phyloP scores from a whole-genome alignment of 2,113 vertebrate genomes.

The Pseudolaguvia tuberculata region DNA sequence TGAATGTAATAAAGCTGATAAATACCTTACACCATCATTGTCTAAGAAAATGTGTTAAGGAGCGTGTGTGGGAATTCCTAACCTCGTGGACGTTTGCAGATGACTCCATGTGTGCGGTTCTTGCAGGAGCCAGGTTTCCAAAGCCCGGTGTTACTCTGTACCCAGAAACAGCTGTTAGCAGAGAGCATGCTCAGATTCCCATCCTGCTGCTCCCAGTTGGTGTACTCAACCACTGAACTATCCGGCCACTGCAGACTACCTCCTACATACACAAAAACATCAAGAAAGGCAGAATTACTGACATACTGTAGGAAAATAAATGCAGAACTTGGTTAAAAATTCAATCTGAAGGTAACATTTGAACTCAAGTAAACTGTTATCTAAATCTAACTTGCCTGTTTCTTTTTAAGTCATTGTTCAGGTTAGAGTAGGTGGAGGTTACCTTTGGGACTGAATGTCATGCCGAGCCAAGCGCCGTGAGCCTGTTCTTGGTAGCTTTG shows the following conservation, averaged over 20 bases:
- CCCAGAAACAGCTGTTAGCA: slow-evolving; percentile 95
- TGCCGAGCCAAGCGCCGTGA: slow-evolving; percentile 90
- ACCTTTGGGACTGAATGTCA: slow-evolving; percentile 89
- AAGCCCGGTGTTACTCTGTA: slow-evolving; percentile 86
- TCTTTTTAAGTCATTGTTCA: background rate
- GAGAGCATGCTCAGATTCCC: slow-evolving; percentile 85
- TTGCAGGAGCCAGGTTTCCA: slow-evolving; percentile 87
- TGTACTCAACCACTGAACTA: slow-evolving; percentile 79
- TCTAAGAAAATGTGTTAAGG: background rate
- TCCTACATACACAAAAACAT: slow-evolving; percentile 59
- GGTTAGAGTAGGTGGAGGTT: slow-evolving; percentile 7
- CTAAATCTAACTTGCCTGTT: background rate
- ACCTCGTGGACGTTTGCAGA: slow-evolving; percentile 90
- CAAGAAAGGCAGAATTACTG: background rate
- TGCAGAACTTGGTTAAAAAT: background rate
- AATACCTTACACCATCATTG: too few species aligned
- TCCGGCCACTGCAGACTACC: slow-evolving; percentile 85
- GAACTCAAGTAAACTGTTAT: background rate
- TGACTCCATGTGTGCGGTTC: slow-evolving; percentile 86
- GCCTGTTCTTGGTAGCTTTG: slow-evolving; percentile 78
- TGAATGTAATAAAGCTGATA: too few species aligned
- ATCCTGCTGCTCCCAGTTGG: slow-evolving; percentile 88
- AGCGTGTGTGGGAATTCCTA: slow-evolving; percentile 43
- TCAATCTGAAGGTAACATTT: background rate
- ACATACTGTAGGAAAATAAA: background rate